Percentiles rank a stretch among this genome's conserved stretches.
Evolutionary conservation across 2,888 invertebrate species (phyloP).

Genomic region (Eledona agricola): DNA sequence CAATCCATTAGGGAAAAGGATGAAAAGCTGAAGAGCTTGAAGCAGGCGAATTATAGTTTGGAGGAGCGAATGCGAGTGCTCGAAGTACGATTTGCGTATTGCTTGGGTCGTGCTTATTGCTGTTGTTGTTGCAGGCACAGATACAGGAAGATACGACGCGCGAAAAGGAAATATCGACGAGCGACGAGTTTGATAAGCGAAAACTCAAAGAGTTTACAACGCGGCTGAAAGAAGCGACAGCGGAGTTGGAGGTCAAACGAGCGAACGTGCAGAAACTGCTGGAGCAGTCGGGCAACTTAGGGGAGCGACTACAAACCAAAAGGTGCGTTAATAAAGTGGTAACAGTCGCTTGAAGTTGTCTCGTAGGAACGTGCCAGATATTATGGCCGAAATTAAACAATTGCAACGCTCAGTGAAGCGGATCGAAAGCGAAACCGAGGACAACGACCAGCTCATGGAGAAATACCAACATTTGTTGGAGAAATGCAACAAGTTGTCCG

Average conservation of each 20-base stretch:
- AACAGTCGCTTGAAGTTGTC: neutral
- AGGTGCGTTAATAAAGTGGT: slow-evolving; percentile 4
- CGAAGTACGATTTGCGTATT: slow-evolving; percentile 44
- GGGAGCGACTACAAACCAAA: slow-evolving; percentile 57
- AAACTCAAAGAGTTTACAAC: slow-evolving; percentile 47
- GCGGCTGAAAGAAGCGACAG: slow-evolving; percentile 48
- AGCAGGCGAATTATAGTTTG: slow-evolving; percentile 39
- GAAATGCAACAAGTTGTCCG: slow-evolving; percentile 53
- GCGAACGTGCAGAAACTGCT: slow-evolving; percentile 60
- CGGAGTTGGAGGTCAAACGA: slow-evolving; percentile 62
- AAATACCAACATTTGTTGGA: slow-evolving; percentile 54
- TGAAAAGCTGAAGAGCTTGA: slow-evolving; percentile 39
- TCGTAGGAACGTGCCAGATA: slow-evolving; percentile 50
- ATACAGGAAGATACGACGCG: slow-evolving; percentile 63
- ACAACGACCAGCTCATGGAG: slow-evolving; percentile 48
- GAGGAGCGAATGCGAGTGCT: slow-evolving; percentile 53
- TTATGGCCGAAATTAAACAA: slow-evolving; percentile 61
- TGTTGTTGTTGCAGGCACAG: slow-evolving; percentile 61
- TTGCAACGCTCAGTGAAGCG: slow-evolving; percentile 61
- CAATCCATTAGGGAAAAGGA: slow-evolving; percentile 46
- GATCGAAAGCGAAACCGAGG: slow-evolving; percentile 59
- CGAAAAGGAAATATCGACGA: slow-evolving; percentile 55
- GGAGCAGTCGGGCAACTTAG: slow-evolving; percentile 62
- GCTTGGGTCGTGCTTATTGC: neutral
- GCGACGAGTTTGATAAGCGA: slow-evolving; percentile 50